Evolutionary conservation across 1,140 invertebrate species (phyloP), one percentile per base, ranked within the genome.

Genomic region (Sarcophaga bullata): DNA sequence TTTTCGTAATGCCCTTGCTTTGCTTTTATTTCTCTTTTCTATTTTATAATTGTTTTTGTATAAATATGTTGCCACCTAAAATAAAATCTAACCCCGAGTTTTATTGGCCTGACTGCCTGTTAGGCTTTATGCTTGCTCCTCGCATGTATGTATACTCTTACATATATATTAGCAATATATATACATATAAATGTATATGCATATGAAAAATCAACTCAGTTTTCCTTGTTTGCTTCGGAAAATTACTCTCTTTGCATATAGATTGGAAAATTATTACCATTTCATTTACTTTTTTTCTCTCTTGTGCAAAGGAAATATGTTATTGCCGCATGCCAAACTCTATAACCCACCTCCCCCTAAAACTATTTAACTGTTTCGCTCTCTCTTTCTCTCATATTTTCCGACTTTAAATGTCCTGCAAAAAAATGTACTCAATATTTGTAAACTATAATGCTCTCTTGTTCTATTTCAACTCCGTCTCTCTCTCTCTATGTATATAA

Each of bases 41-140:
- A 37, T 37, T 37, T 37, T 37, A 4, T 37, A 37, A 37, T 37
- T 37, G 25, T 37, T 68, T 68, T 25, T 7, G 8, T 68, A 7
- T 15, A 68, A 68, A 68, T 9, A 68, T 68, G 62, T 68, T 68
- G 62, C 62, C 62, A 68, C 62, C 62, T 68, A 68, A 68, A 68
- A 37, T 1, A 37, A 68, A 68, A 68, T 19, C 17, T 19, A 68
- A 68, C 62, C 62, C 62, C 17, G 62, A n/a, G n/a, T 52, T 13
- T 13, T 10, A 62, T 62, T 68, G n/a, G n/a, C 15, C 19, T 68
- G 62, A 17, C 62, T 37, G 25, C 17, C n/a, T 68, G 25, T 37
- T 37, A 37, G 25, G 25, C 25, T 37, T 37, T 37, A 37, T 37
- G 25, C 25, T 37, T 37, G 25, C 25, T 37, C 25, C 25, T 37